phyloP scores from a whole-genome alignment of 2,797 vertebrate species.

The Octomys mimax region DNA sequence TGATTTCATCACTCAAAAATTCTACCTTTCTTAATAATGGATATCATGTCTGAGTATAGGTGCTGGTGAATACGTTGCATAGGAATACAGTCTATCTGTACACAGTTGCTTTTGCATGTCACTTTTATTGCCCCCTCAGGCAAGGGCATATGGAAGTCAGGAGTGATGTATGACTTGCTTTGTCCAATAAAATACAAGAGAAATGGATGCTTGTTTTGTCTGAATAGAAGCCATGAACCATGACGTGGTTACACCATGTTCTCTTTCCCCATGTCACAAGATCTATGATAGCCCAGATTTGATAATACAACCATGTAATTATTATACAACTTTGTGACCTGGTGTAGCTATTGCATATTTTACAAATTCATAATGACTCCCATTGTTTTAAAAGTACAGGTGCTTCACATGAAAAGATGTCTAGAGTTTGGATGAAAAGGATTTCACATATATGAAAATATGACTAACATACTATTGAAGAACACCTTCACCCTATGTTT shows the following conservation, averaged over 20 bases:
- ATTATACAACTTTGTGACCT: background rate
- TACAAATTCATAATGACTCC: background rate
- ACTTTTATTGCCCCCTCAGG: background rate
- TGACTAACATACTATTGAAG: background rate
- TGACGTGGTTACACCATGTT: background rate
- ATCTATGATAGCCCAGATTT: background rate
- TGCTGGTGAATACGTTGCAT: background rate
- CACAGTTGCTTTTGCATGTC: background rate
- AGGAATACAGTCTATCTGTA: background rate
- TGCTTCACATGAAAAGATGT: background rate
- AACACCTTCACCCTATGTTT: background rate
- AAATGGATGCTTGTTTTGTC: background rate
- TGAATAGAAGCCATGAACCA: background rate
- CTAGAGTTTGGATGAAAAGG: conserved; percentile 34
- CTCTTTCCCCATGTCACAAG: background rate
- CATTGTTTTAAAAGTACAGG: background rate
- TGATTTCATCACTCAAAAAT: background rate
- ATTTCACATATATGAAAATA: background rate
- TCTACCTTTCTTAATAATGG: background rate
- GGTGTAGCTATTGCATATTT: background rate
- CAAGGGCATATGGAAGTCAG: background rate
- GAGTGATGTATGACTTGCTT: background rate
- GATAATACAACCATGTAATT: background rate
- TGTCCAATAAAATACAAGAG: background rate
- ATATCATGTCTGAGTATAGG: background rate